These are phyloP conservation scores for Brachymystax lenok DNA, from an alignment of 2,797 vertebrate species.

Conservation along the genomic window DNA sequence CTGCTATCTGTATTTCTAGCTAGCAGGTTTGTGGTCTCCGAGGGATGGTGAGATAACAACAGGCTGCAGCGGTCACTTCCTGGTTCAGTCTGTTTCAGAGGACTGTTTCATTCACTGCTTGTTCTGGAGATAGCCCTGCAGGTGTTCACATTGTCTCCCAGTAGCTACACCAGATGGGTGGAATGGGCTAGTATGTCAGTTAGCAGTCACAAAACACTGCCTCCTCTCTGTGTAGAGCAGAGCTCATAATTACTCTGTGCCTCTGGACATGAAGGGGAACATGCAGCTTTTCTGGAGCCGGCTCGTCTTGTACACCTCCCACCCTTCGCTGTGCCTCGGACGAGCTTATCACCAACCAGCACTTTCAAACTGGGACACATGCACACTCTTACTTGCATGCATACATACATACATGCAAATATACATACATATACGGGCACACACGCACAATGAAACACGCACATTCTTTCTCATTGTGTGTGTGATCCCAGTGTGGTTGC, in stretches of 20 bases:
- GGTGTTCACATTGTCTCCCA: neutral
- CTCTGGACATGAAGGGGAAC: neutral
- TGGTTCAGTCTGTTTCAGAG: neutral
- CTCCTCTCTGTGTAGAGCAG: neutral
- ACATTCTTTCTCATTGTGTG: neutral
- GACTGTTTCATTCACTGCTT: neutral
- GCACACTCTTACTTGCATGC: neutral
- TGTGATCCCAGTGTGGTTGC: neutral
- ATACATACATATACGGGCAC: neutral
- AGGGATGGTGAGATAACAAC: neutral
- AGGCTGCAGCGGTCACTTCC: neutral
- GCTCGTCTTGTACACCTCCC: neutral
- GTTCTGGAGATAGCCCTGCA: neutral
- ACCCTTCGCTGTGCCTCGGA: too few relatives aligned
- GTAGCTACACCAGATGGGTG: neutral
- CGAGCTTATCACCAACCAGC: too few relatives aligned
- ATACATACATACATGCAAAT: neutral
- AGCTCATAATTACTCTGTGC: slow-evolving; percentile 4
- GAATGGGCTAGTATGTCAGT: neutral
- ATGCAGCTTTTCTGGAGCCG: slow-evolving; percentile 9
- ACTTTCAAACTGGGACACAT: neutral
- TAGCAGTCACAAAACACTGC: neutral
- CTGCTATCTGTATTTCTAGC: neutral
- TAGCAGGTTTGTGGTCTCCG: neutral
- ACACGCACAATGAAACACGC: neutral